phyloP scores from a whole-genome alignment of 92 coral and sea anemone genomes.

The Siderastrea siderea region DNA sequence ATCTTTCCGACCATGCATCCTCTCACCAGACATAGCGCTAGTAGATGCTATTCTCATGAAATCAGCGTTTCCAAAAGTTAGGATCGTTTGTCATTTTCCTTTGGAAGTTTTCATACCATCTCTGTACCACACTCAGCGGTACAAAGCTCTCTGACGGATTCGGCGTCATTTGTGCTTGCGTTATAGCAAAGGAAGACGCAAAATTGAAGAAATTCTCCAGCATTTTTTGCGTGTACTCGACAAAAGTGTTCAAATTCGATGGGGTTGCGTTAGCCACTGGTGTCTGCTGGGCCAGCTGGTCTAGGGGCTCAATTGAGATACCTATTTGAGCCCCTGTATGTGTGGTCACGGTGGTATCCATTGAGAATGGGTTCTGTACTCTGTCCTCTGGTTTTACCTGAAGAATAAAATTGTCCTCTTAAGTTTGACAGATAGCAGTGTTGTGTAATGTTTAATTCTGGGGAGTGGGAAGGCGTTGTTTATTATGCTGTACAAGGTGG shows the following conservation, averaged over 20 bases:
- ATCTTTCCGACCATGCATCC: not conserved
- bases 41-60: not conserved
- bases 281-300: conserved; percentile 90
- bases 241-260: conserved; percentile 89
- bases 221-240: conserved; percentile 96
- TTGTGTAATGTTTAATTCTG: no score
- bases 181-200: conserved; percentile 88
- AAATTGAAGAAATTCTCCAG: conserved; percentile 94
- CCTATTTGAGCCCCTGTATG: conserved; percentile 93
- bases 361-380: conserved; percentile 88
- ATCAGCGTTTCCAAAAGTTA: conserved; percentile 83
- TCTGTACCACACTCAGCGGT: conserved; percentile 89
- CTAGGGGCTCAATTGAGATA: conserved; percentile 92
- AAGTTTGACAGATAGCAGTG: no score
- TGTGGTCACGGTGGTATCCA: conserved; percentile 41
- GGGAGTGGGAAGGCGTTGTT: no score
- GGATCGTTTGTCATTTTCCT: conserved; percentile 93
- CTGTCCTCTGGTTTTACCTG: conserved; percentile 83
- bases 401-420: not conserved
- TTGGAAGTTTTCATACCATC: conserved; percentile 89
- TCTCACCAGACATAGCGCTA: not conserved
- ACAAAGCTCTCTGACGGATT: conserved; percentile 89
- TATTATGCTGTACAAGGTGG: no score
- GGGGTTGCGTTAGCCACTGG: conserved; percentile 86
- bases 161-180: conserved; percentile 97